Evolutionary conservation across 1,140 invertebrate species (phyloP).

Genomic region (Drosophila ercepeae): DNA sequence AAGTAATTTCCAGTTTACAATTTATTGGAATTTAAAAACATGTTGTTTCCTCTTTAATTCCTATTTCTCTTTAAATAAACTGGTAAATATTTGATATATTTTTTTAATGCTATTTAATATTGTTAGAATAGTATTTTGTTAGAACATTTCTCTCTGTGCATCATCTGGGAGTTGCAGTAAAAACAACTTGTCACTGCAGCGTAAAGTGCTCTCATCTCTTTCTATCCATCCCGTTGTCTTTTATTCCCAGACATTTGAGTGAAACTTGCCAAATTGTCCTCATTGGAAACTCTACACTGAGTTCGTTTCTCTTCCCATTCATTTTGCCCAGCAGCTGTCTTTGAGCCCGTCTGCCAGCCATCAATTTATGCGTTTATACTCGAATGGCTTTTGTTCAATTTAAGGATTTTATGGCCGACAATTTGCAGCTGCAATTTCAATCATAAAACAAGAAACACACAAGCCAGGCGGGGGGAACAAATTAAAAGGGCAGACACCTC

Average conservation of each 20-base stretch:
- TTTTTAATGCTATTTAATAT: too few relatives aligned
- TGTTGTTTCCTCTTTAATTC: too few relatives aligned
- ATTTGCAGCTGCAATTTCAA: constrained; percentile 43
- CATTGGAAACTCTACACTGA: constrained; percentile 11
- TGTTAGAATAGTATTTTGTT: too few relatives aligned
- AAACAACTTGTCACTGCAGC: constrained; percentile 30
- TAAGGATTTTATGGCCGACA: constrained; percentile 21
- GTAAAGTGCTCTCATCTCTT: constrained; percentile 2
- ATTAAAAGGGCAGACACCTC: constrained; percentile 47
- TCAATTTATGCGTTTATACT: constrained; percentile 29
- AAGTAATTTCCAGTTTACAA: too few relatives aligned
- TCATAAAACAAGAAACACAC: constrained; percentile 17
- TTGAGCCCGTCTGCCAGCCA: constrained; percentile 4
- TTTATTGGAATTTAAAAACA: too few relatives aligned
- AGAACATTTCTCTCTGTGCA: constrained; percentile 3
- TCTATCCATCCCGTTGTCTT: neutral
- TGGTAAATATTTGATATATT: too few relatives aligned
- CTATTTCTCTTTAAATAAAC: too few relatives aligned
- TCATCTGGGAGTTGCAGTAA: constrained; percentile 5
- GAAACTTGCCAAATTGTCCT: neutral
- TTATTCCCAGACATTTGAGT: constrained; percentile 11
- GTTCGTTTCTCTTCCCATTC: constrained; percentile 1
- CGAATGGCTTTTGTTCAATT: constrained; percentile 25
- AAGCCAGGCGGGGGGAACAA: constrained; percentile 4
- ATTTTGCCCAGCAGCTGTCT: constrained; percentile 18